Base-by-base conservation (phyloP, 2,888 invertebrate genomes). In the Raillietiella orientalis region DNA sequence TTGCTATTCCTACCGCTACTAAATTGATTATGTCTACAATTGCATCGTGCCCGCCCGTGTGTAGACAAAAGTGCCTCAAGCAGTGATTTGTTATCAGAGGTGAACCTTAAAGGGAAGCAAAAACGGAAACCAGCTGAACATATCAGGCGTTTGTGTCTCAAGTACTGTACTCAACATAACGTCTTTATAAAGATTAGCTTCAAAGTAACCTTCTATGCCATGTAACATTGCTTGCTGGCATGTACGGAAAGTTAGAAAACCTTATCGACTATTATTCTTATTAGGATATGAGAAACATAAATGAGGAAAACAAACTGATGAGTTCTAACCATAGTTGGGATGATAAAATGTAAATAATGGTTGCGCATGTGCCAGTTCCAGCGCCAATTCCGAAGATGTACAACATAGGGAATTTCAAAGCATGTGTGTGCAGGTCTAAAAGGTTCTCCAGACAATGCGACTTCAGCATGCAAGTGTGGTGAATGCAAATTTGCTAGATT, bases 91-190 rank as follows among this genome's bases (percentile, higher is more conserved):
- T n/a, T n/a, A n/a, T n/a, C n/a, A n/a, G n/a, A n/a, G n/a, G n/a
- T n/a, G n/a, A n/a, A 71, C 74, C 49, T 58, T 56, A 23, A 82
- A 58, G 5, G 93, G 90, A 42, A 93, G 82, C 38, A 71, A 71
- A 34, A 87, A 72, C 4, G 93, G 87, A 45, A 93, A 96, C 96
- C 96, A 96, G 32, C 82, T 82, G 39, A 82, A 71, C 79, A 96
- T 79, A 36, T 74, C 75, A 2, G 58, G 56, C 11, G 84, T 77
- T 43, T 79, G 74, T 2, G 72, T 72, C 23, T 59, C 55, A 2
- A 93, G 90, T 37, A 71, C 63, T 39, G 79, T 90, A 45, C 90
- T 90, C 24, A 96, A 52, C 37, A 50, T 60, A 28, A 84, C 60
- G 38, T 74, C 62, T 32, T 67, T 69, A 46, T 72, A 90, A 10